Evolutionary conservation across 2,113 vertebrate species (phyloP).

Genomic region (Phocoena phocoena): DNA sequence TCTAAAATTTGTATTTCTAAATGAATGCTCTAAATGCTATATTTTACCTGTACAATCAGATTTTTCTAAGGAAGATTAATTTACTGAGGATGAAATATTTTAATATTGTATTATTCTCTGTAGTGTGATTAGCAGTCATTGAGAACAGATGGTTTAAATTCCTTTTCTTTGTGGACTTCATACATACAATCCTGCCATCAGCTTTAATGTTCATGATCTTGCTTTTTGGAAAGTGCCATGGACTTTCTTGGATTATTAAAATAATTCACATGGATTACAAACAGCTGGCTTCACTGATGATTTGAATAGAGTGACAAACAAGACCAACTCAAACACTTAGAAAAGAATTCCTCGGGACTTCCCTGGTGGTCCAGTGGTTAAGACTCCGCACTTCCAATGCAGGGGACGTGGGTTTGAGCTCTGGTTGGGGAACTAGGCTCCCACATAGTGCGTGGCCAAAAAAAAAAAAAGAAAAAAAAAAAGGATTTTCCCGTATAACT

Average conservation of each 20-base stretch:
- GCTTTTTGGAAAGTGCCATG: slow-evolving; percentile 32
- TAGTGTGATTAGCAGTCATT: slow-evolving; percentile 71
- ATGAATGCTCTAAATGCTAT: slow-evolving; percentile 80
- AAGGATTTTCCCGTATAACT: not conserved
- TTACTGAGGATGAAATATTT: slow-evolving; percentile 80
- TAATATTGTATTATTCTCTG: slow-evolving; percentile 78
- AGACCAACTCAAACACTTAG: not conserved
- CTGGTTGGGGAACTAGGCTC: not conserved
- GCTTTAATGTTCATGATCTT: slow-evolving; percentile 36
- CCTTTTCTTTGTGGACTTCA: slow-evolving; percentile 70
- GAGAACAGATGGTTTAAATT: slow-evolving; percentile 82
- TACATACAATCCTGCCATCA: slow-evolving; percentile 62
- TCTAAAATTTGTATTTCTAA: slow-evolving; percentile 81
- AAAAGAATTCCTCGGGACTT: not conserved
- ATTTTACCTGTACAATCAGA: slow-evolving; percentile 82
- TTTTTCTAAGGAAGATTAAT: slow-evolving; percentile 77
- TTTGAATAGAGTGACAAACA: not conserved
- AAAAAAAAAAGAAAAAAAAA: not conserved
- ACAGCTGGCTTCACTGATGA: slow-evolving; percentile 2
- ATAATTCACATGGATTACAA: slow-evolving; percentile 33
- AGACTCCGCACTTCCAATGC: not conserved
- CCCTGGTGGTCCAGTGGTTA: not conserved
- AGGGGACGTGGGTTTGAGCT: not conserved
- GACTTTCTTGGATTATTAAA: slow-evolving; percentile 45
- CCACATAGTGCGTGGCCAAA: not conserved